Evolutionary conservation across 2,797 vertebrate genomes (phyloP).

Genomic region (Notamacropus eugenii): DNA sequence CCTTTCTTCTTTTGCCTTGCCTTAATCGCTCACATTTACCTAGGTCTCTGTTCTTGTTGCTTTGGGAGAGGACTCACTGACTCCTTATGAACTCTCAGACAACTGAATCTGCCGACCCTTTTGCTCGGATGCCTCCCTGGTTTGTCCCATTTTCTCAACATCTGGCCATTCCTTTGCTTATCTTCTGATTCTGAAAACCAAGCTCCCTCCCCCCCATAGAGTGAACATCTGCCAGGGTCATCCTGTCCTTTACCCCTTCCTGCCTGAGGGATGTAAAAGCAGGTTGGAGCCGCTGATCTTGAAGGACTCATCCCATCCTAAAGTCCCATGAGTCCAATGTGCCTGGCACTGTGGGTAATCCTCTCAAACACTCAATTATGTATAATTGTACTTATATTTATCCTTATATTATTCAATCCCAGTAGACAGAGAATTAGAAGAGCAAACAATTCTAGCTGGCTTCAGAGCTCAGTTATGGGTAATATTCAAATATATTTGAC

Average conservation of each 20-base stretch:
- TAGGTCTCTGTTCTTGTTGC: neutral
- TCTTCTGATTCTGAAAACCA: neutral
- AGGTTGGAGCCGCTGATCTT: neutral
- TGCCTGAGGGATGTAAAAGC: neutral
- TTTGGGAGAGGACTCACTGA: neutral
- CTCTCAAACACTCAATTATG: neutral
- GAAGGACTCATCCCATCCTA: neutral
- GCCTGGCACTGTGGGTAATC: neutral
- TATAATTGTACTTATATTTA: neutral
- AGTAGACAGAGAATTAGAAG: neutral
- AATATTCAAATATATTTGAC: neutral
- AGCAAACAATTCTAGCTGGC: neutral
- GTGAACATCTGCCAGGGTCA: neutral
- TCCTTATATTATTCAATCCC: neutral
- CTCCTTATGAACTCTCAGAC: neutral
- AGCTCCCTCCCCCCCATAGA: neutral
- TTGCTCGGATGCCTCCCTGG: neutral
- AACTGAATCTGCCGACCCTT: neutral
- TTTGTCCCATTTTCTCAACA: neutral
- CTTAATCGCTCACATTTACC: neutral
- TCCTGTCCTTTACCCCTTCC: neutral
- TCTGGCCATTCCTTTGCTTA: neutral
- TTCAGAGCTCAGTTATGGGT: neutral
- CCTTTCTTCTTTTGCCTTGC: neutral
- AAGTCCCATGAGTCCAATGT: neutral